A percentile compares a stretch with the other conserved stretches of the same genome.
Evolutionary conservation across 2,113 vertebrate genomes (phyloP).

Genomic region (Lepisosteus oculatus): DNA sequence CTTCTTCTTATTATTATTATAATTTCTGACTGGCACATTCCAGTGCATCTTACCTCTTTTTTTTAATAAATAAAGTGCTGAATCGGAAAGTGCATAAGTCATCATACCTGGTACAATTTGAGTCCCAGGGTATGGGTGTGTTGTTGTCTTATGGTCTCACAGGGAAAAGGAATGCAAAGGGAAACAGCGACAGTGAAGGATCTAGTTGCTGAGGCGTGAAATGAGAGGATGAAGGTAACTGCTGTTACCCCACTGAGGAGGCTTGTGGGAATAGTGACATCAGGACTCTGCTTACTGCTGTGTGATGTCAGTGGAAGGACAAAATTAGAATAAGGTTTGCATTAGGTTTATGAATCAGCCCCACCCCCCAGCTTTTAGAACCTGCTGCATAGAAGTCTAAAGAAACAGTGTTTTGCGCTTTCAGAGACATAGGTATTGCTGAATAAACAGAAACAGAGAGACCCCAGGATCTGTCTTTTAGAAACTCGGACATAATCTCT

Average conservation of each 20-base stretch:
- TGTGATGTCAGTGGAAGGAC: conserved; percentile 42
- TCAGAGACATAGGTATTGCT: neutral
- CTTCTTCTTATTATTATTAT: no score
- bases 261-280: conserved; percentile 48
- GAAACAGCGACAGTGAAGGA: conserved; percentile 53
- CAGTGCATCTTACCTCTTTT: no score
- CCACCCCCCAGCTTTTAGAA: neutral
- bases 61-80: conserved; percentile 10
- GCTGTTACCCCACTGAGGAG: conserved; percentile 34
- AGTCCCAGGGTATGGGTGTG: conserved; percentile 27
- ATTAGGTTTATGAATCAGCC: conserved; percentile 26
- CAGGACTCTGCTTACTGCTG: conserved; percentile 32
- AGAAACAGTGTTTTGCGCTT: neutral
- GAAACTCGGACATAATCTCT: conserved; percentile 1
- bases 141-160: conserved; percentile 24
- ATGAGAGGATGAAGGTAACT: conserved; percentile 49
- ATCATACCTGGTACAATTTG: conserved; percentile 20
- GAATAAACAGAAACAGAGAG: neutral
- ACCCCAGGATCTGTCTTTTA: neutral
- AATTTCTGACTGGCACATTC: no score
- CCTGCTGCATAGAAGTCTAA: neutral
- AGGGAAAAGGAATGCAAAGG: conserved; percentile 31
- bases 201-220: conserved; percentile 50
- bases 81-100: conserved; percentile 23
- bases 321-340: conserved; percentile 43